Evolutionary conservation across 2,888 invertebrate genomes (phyloP), one percentile per base, ranked within the genome.

Genomic region (Hedychridium roseum): DNA sequence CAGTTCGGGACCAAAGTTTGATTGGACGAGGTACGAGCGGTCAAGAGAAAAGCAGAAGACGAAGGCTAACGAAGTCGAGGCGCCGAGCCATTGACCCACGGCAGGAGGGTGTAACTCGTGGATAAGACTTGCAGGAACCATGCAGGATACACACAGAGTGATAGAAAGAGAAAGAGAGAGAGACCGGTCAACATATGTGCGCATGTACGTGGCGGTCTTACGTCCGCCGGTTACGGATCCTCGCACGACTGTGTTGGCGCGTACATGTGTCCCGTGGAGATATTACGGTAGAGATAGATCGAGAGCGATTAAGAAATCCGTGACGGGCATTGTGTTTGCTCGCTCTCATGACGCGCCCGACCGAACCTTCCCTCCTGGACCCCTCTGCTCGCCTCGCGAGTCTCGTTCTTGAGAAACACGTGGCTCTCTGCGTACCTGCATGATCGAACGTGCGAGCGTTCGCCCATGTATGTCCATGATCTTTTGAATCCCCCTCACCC

Each of bases 251-350:
- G n/a, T n/a, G n/a, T n/a, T 44, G 55, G 41, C 42, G 40, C 32
- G 46, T 36, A 49, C 48, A 39, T 57, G 43, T 46, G 55, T 44
- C 49, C 60, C 56, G 54, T 51, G 44, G 61, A 48, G 66, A 63
- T 63, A 66, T 66, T 66, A 63, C 61, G 58, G 65, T 65, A 64
- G 68, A 60, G 74, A 73, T 68, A 72, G 74, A 74, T 74, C 69
- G 72, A 68, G 71, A 73, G 66, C 75, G 76, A 76, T 76, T 76
- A 75, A 74, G 74, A 76, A 76, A 74, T 74, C 71, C 73, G 71
- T 74, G 76, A 74, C 71, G 73, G 66, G 65, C 69, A 75, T 76
- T 76, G 76, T 75, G 68, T 70, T 68, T 64, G 60, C 41, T 41
- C 47, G 55, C 51, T 63, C 64, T 58, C 52, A 50, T 54, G 54